These are phyloP conservation scores for Allygus modestus DNA, from an alignment of 2,888 invertebrate genomes.

Conservation along the genomic window DNA sequence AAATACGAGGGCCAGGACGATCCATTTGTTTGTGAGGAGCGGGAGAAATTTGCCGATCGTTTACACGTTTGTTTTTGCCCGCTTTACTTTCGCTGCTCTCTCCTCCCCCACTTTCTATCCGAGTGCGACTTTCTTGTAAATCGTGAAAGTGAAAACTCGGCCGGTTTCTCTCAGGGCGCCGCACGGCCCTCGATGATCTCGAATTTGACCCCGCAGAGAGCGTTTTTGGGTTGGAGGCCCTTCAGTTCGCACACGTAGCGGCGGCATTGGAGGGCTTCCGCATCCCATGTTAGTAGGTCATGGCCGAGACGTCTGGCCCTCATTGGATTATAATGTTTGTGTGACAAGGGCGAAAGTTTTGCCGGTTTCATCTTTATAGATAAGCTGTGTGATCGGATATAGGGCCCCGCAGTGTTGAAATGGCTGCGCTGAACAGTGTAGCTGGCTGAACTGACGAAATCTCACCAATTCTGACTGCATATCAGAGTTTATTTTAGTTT, in stretches of 20 bases:
- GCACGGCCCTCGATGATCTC: no score
- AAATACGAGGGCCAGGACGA: no score
- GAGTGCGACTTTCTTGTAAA: conserved; percentile 72
- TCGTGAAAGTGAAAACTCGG: conserved; percentile 72
- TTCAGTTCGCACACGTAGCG: neutral
- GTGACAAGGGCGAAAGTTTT: neutral
- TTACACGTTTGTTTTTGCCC: conserved; percentile 25
- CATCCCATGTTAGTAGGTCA: neutral
- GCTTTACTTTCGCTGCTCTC: conserved; percentile 56
- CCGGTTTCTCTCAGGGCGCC: conserved; percentile 63
- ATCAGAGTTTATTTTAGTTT: no score
- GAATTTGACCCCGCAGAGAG: conserved; percentile 27
- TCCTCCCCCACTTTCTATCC: conserved; percentile 65
- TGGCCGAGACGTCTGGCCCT: conserved; percentile 14
- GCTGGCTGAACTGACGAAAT: no score
- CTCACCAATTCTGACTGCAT: no score
- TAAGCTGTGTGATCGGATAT: no score
- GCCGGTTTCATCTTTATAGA: neutral
- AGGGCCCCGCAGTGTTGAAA: no score
- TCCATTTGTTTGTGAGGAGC: conserved; percentile 7
- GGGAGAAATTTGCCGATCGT: conserved; percentile 16
- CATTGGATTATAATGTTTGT: conserved; percentile 9
- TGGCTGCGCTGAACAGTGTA: no score
- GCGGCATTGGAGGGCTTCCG: conserved; percentile 33
- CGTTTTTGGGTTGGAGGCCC: conserved; percentile 12